Evolutionary conservation across 2,888 invertebrate genomes (phyloP), one percentile per base, ranked within the genome.

Genomic region (Epicampocera succincta): DNA sequence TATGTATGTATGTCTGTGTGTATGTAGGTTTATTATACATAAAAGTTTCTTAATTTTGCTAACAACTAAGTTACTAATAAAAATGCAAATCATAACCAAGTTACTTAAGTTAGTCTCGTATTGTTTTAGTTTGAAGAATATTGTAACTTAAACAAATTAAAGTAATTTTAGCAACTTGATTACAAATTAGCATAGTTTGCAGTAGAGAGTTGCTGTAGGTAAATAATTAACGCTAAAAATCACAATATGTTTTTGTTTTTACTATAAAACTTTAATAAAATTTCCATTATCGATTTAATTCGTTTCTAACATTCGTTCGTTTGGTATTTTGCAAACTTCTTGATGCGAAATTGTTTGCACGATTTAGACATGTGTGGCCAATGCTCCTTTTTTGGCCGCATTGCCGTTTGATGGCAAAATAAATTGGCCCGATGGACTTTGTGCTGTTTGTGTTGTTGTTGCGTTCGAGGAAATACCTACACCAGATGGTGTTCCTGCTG

Each of bases 361-460:
- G 92, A 58, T 92, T 92, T 93, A 94, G 87, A 94, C 94, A 85
- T 94, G 94, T 44, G 94, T 94, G 50, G 94, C 94, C 86, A 94
- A 87, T 3, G 94, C 88, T 63, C 91, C 91, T 83, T 91, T 91
- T 80, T 91, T 91, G 25, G 89, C 83, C 13, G 56, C 82, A 85
- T 91, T 91, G 84, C 91, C 91, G 85, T 91, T 91, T 65, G 89
- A 89, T 83, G 91, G 91, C 85, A 91, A 83, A 75, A 91, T 91
- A 72, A 91, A 91, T 85, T 91, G 91, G 19, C 91, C 91, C 83
- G 91, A 90, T 61, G 91, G 91, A 86, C 91, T 91, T 76, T 89
- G 88, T 94, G 95, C 11, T 94, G 95, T 8, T 29, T 3, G 3
- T 29, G 29, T 33, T 33, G 33, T 9, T 60, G 94, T 95, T 2